A percentile compares a stretch with the other conserved stretches of the same genome.
Evolutionary conservation across 2,888 invertebrate species (phyloP).

Genomic region (Adelognathus sp.): DNA sequence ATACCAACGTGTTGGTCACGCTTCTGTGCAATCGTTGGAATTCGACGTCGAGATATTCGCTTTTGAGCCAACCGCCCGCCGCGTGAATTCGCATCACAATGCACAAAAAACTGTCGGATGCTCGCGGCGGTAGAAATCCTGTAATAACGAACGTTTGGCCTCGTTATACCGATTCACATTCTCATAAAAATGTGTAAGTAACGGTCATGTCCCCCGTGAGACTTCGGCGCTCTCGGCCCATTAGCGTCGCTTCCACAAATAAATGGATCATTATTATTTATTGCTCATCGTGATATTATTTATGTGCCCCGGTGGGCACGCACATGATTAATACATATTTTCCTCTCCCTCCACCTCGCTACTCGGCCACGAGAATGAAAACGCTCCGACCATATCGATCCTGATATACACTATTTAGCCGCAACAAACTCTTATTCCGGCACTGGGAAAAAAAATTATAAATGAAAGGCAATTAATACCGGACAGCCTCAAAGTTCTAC

Average conservation of each 20-base stretch:
- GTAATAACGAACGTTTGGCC: slow-evolving; percentile 59
- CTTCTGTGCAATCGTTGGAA: slow-evolving; percentile 62
- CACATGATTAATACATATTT: not conserved
- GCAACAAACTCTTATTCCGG: not conserved
- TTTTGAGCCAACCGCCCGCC: slow-evolving; percentile 56
- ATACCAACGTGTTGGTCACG: slow-evolving; percentile 60
- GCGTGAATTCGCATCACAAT: not conserved
- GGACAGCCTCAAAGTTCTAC: slow-evolving; percentile 37
- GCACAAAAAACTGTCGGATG: slow-evolving; percentile 19
- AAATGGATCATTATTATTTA: slow-evolving; percentile 22
- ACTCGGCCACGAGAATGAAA: not conserved
- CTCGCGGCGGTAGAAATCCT: slow-evolving; percentile 42
- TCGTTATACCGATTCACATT: slow-evolving; percentile 56
- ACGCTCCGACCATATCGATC: not conserved
- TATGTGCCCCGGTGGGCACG: not conserved
- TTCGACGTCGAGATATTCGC: slow-evolving; percentile 65
- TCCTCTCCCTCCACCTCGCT: too few relatives aligned
- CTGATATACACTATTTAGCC: not conserved
- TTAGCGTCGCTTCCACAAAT: slow-evolving; percentile 27
- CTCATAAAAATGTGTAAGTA: slow-evolving; percentile 56
- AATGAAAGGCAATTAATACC: slow-evolving; percentile 39
- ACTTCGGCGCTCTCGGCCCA: slow-evolving; percentile 23
- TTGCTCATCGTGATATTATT: slow-evolving; percentile 8
- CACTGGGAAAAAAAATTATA: not conserved
- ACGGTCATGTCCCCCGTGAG: slow-evolving; percentile 56